Base-by-base conservation (phyloP, 2,888 invertebrate genomes). In the Embidobia sp. region DNA sequence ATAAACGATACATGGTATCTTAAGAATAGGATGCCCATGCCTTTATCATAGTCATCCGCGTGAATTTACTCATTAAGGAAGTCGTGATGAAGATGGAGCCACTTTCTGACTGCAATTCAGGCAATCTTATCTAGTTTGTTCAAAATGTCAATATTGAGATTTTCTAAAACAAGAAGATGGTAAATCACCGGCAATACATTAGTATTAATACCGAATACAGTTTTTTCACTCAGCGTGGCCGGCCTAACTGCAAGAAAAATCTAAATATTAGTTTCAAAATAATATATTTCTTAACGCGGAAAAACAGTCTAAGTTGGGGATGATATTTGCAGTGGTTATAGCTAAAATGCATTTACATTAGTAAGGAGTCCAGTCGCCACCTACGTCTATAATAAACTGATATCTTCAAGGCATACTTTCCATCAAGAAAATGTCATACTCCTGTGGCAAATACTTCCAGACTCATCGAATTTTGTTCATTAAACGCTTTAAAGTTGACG, bases 71-170 rank as follows among this genome's bases (percentile, higher is more conserved):
- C 85, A 1, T 79, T 80, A 0, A 86, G 82, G 1, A 78, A 76
- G 48, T 88, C 88, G 2, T 81, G 59, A 0, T 88, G 89, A 0
- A 89, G 83, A 6, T 81, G 70, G 0, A 88, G 74, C 83, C 84
- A 84, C 4, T 72, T 79, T 64, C 88, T 79, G 0, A 85, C 80
- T 0, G 78, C 64, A 1, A 29, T 55, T 59, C 87, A 79, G 27
- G 88, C 81, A 18, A 84, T 72, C 0, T 83, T 61, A 69, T 90
- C 90, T 8, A 88, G 53, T 49, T 84, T 82, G 0, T 84, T 78
- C 0, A 90, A 77, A 0, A 76, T 8, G 0, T 69, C 79, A 0
- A 61, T 75, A 5, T 63, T 82, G 8, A 75, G 79, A 5, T 79
- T 79, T 1, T 87, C 89, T 1, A 90, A 74, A 46, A 84, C 85